These are phyloP conservation scores for Orthonevra nobilis DNA, from an alignment of 2,888 invertebrate species.

Conservation along the genomic window DNA sequence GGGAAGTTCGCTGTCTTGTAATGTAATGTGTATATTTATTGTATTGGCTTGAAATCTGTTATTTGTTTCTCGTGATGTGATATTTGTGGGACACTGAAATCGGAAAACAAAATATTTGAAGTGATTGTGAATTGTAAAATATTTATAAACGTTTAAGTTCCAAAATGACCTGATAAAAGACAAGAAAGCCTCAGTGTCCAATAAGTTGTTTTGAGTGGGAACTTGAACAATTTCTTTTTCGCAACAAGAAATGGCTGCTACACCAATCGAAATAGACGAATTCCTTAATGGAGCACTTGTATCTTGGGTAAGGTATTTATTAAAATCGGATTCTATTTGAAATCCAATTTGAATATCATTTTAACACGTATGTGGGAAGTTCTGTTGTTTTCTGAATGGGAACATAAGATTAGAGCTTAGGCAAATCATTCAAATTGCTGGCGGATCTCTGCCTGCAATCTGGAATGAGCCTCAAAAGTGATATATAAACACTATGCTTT, in stretches of 20 bases:
- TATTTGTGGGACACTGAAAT: slow-evolving; percentile 3
- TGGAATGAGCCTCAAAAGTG: too few relatives aligned
- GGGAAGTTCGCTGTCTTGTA: slow-evolving; percentile 39
- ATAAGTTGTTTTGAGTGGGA: slow-evolving; percentile 35
- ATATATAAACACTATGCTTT: too few relatives aligned
- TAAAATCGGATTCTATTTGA: too few relatives aligned
- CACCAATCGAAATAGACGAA: slow-evolving; percentile 88
- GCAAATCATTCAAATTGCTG: too few relatives aligned
- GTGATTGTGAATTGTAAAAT: not conserved
- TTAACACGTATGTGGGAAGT: too few relatives aligned
- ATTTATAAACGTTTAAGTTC: not conserved
- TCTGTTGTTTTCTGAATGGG: too few relatives aligned
- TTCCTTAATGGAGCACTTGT: slow-evolving; percentile 91
- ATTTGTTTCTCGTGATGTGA: slow-evolving; percentile 28
- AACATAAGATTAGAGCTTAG: too few relatives aligned
- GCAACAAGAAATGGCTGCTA: slow-evolving; percentile 74
- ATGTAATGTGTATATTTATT: slow-evolving; percentile 60
- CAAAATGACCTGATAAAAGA: slow-evolving; percentile 40
- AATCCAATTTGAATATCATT: too few relatives aligned
- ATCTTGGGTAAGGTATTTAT: slow-evolving; percentile 87
- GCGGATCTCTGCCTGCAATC: too few relatives aligned
- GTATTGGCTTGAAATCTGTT: slow-evolving; percentile 17
- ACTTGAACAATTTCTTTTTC: slow-evolving; percentile 38
- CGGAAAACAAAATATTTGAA: not conserved
- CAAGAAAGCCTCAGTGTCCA: not conserved